These are phyloP conservation scores for Poecile montanus DNA, from an alignment of 2,797 vertebrate genomes.

Conservation along the genomic window DNA sequence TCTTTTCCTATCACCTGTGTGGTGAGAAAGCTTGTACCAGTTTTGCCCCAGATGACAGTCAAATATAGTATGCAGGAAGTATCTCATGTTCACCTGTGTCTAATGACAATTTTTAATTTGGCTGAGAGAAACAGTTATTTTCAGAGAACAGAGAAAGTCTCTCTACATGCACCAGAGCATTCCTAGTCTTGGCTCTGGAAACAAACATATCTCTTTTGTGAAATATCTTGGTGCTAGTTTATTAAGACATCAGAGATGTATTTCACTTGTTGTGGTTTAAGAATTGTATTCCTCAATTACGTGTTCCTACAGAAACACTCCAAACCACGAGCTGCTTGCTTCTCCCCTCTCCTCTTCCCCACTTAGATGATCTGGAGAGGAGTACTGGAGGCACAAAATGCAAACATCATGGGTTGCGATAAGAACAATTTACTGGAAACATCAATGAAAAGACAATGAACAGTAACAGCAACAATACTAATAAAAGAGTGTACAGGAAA, in stretches of 20 bases:
- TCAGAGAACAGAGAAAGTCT: not conserved
- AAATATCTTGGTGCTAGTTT: not conserved
- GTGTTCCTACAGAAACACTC: not conserved
- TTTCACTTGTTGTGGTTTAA: not conserved
- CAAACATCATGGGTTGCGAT: not conserved
- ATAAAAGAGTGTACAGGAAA: not conserved
- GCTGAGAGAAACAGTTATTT: not conserved
- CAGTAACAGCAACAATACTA: not conserved
- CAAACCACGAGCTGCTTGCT: not conserved
- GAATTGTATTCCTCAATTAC: not conserved
- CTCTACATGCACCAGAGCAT: not conserved
- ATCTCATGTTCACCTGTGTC: not conserved
- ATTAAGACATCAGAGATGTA: not conserved
- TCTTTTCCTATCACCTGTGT: not conserved
- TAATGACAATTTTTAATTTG: not conserved
- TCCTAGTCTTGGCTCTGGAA: not conserved
- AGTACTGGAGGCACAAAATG: not conserved
- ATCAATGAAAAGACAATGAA: not conserved
- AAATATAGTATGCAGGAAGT: not conserved
- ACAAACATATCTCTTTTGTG: not conserved
- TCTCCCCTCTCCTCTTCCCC: not conserved
- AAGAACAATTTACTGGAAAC: not conserved
- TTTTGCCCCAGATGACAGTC: not conserved
- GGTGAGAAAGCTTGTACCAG: not conserved
- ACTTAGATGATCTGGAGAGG: not conserved